Evolutionary conservation across 2,113 vertebrate genomes (phyloP).

Genomic region (Echinops telfairi): DNA sequence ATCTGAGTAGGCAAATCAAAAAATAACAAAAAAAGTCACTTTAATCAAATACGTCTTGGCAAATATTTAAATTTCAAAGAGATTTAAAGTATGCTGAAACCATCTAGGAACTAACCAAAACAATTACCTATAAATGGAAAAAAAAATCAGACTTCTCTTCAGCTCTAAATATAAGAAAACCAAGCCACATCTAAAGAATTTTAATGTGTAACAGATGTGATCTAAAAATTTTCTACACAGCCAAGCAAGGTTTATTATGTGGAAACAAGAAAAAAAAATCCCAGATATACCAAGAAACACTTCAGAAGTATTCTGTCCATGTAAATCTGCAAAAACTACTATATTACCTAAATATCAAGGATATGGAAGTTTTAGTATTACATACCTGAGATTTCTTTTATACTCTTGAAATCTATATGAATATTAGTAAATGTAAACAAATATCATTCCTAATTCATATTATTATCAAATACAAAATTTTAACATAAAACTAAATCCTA

Average conservation of each 20-base stretch:
- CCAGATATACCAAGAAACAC: not conserved
- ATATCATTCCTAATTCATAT: not conserved
- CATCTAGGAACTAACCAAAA: not conserved
- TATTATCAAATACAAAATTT: not conserved
- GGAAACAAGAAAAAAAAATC: not conserved
- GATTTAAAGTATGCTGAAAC: not conserved
- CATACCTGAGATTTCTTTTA: not conserved
- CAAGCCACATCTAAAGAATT: not conserved
- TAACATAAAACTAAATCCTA: not conserved
- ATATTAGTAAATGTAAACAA: not conserved
- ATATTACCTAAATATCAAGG: not conserved
- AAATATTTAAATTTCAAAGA: slow-evolving; percentile 16
- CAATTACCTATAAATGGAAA: not conserved
- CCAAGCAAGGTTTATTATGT: slow-evolving; percentile 47
- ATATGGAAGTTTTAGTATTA: not conserved
- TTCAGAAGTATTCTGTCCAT: not conserved
- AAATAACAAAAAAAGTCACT: not conserved
- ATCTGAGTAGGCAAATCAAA: slow-evolving; percentile 21
- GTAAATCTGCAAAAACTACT: not conserved
- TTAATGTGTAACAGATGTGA: not conserved
- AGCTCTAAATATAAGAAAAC: not conserved
- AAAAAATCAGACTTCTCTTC: not conserved
- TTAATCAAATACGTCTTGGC: not conserved
- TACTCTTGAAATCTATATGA: not conserved
- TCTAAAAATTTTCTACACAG: not conserved